Base-by-base conservation (phyloP, 1,140 invertebrate genomes). In the Elymnias hypermnestra region DNA sequence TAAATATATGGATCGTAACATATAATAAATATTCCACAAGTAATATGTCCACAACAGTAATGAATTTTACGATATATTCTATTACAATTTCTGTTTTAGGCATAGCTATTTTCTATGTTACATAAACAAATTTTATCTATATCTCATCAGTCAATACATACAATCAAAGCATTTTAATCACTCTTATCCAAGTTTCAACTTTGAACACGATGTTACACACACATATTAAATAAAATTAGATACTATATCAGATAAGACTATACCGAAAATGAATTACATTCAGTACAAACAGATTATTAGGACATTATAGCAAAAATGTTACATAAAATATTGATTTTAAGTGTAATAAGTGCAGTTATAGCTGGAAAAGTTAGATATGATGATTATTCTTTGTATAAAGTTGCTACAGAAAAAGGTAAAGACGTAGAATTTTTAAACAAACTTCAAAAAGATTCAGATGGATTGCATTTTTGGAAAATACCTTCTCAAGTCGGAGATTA, bases 321-420 rank as follows among this genome's bases (percentile, higher is more conserved):
- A 23, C 22, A 57, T 2, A 63, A 57, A 54, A 12, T 61, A 44
- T 13, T 67, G 22, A 37, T 67, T 53, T 46, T 71, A 19, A 37
- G 46, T 58, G 19, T 62, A 56, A 15, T 51, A 19, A 35, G 21
- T 45, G 36, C 42, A 28, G 28, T 52, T 29, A 10, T 42, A 42
- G 38, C 50, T 35, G 62, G 78, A 28, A 58, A 65, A 63, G 55
- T 72, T 19, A 54, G 63, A 21, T 81, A 77, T 57, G 68, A 81
- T 47, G 62, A 77, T 38, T 79, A 58, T 52, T 56, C 67, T 3
- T 46, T 83, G 10, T 83, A 69, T 36, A 77, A 72, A 59, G 35
- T 83, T 3, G n/a, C 53, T 46, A 64, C 76, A 19, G 18, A 63
- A 23, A 67, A 29, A 56, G 57, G 66, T 38, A 56, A 70, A 1